Evolutionary conservation across 2,888 invertebrate species (phyloP).

Genomic region (Helleia helle): DNA sequence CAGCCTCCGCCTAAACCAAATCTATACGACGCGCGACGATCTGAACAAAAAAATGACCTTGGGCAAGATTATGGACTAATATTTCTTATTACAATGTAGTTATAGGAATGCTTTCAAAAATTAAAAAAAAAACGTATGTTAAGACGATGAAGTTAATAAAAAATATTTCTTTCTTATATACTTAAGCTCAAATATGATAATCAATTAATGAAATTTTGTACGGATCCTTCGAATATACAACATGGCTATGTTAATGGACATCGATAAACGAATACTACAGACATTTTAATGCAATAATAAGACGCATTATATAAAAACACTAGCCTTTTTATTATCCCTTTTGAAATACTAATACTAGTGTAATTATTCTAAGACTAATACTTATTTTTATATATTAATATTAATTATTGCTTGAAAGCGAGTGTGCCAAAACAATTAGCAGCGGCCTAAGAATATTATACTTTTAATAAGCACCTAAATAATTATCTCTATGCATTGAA

Average conservation of each 20-base stretch:
- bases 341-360: too few species aligned
- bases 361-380: too few species aligned
- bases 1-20: constrained; percentile 21
- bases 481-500: too few species aligned
- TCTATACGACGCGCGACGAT: neutral
- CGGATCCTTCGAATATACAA: neutral
- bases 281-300: neutral
- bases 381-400: too few species aligned
- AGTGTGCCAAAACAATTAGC: too few species aligned
- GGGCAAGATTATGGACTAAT: neutral
- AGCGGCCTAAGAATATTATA: too few species aligned
- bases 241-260: constrained; percentile 10
- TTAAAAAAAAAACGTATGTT: neutral
- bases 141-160: neutral
- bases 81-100: neutral
- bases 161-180: constrained; percentile 5
- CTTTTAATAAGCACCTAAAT: too few species aligned
- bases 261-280: neutral
- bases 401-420: too few species aligned
- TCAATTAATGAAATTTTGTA: constrained; percentile 3
- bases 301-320: neutral
- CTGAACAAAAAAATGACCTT: neutral
- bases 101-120: neutral
- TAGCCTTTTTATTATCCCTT: neutral
- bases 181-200: constrained; percentile 10